Base-by-base conservation (phyloP, 2,888 invertebrate species). In the Noctua comes region DNA sequence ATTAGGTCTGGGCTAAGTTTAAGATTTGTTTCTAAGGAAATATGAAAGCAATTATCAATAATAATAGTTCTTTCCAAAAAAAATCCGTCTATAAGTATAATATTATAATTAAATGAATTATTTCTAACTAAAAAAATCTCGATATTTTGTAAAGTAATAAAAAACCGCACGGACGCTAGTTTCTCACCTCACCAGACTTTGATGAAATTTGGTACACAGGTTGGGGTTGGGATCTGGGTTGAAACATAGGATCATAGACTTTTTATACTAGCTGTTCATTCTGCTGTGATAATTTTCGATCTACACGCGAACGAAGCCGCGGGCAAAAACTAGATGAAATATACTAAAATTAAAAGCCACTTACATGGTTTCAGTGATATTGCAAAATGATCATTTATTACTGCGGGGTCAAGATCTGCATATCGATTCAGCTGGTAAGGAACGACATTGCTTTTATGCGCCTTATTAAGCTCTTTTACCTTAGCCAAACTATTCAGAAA, bases 321-420 rank as follows among this genome's bases (percentile, higher is more conserved):
- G 18, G 31, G 8, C 3, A 18, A 31, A 62, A 62, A 10, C 4
- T 7, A 40, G 21, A 10, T 48, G 18, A n/a, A 24, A 24, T 4
- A 16, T 27, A 21, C 51, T 51, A 0, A n/a, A 46, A 40, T 46
- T 13, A 43, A 59, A 24, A n/a, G 0, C 13, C 6, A 93, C 94
- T 93, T 90, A 95, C 95, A 95, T 74, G 94, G 90, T 78, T 83
- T 86, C 2, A 95, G 65, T 27, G 83, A 83, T 71, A 95, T 69
- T 18, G 89, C 94, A 86, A 88, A 95, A 74, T 82, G 91, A 68
- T 92, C 89, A 31, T 91, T 84, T 76, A 94, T 77, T 73, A 92
- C 90, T 27, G 84, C 83, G 6, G 91, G 84, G 78, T 94, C 82
- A 10, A 88, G 80, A 91, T 95, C 95, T 70, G 93, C 93, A 86